Conservation (phyloP, 2,797 vertebrate species). For the Pangasius sanitwongsei region DNA sequence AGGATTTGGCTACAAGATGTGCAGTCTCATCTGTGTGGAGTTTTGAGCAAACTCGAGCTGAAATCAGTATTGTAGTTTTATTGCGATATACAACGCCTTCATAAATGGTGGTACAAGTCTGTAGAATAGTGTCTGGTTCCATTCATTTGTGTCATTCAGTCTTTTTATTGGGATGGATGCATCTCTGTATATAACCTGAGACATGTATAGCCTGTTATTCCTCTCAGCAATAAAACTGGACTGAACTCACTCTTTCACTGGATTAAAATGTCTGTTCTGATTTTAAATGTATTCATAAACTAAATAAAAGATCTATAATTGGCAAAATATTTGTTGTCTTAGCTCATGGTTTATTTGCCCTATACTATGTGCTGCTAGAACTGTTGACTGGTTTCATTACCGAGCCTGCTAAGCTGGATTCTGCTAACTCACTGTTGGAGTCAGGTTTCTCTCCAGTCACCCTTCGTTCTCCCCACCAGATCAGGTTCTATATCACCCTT, state of each 20-base stretch:
- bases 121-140: background rate
- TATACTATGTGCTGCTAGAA: background rate
- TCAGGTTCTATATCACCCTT: background rate
- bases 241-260: background rate
- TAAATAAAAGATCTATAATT: background rate
- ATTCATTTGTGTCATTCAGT: background rate
- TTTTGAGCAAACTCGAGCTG: background rate
- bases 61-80: background rate
- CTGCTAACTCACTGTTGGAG: background rate
- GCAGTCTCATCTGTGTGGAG: background rate
- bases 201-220: background rate
- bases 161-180: background rate
- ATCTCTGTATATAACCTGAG: background rate
- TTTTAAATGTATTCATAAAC: background rate
- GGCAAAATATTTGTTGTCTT: background rate
- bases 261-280: background rate
- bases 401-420: background rate
- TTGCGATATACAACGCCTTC: background rate
- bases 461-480: background rate
- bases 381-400: background rate
- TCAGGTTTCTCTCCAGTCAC: conserved; percentile 8
- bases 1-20: too few species aligned
- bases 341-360: background rate
- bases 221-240: background rate
- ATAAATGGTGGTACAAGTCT: background rate